phyloP scores from a whole-genome alignment of 2,888 invertebrate genomes.

The Neoitamus cyanurus region DNA sequence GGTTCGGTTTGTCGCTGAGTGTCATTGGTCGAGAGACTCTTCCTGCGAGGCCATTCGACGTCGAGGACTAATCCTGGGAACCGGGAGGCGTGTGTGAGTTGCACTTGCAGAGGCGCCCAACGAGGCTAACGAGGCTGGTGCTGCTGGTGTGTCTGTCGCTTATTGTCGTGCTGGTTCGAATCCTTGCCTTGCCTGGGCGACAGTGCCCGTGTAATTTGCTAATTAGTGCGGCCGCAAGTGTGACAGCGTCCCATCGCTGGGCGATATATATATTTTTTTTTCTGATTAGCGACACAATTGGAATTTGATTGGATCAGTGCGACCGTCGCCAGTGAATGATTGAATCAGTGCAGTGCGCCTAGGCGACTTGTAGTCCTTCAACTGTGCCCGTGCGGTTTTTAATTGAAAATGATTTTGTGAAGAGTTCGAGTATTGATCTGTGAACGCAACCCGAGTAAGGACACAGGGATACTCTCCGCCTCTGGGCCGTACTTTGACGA shows the following conservation, averaged over 20 bases:
- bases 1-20: slow-evolving; percentile 50
- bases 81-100: slow-evolving; percentile 47
- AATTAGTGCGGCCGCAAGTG: slow-evolving; percentile 10
- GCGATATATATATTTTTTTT: not conserved
- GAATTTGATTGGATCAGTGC: not conserved
- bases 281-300: not conserved
- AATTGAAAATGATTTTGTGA: not conserved
- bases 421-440: not conserved
- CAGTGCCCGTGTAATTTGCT: not conserved
- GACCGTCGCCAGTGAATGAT: not conserved
- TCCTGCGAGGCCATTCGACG: slow-evolving; percentile 41
- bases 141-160: not conserved
- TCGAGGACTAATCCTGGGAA: slow-evolving; percentile 30
- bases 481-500: not conserved
- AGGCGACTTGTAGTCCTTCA: not conserved
- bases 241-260: no score
- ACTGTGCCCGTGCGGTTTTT: not conserved
- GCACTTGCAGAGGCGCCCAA: slow-evolving; percentile 6
- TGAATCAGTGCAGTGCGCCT: not conserved
- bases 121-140: slow-evolving; percentile 18
- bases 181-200: not conserved
- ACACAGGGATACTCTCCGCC: not conserved
- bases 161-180: not conserved
- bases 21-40: slow-evolving; percentile 50
- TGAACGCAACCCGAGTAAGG: not conserved